phyloP scores from a whole-genome alignment of 2,797 vertebrate genomes.

The Enteromius unitaeniatus region DNA sequence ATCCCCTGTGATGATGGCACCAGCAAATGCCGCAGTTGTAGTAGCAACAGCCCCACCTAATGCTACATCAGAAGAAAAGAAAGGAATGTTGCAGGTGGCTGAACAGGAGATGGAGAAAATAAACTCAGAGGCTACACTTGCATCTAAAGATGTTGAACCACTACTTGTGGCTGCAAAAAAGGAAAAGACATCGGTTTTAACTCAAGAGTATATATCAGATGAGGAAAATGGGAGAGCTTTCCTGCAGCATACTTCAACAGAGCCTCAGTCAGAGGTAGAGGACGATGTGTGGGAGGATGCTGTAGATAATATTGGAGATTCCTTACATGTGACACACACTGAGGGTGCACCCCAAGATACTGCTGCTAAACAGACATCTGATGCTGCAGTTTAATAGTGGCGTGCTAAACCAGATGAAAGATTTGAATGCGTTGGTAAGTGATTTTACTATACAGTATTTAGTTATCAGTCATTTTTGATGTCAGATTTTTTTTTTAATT shows the following conservation, averaged over 20 bases:
- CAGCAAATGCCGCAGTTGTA: not conserved
- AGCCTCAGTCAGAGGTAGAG: slow-evolving; percentile 53
- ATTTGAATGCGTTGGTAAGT: slow-evolving; percentile 42
- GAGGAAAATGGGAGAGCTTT: not conserved
- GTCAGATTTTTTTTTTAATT: not conserved
- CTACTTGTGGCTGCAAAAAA: slow-evolving; percentile 2
- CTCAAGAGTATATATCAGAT: not conserved
- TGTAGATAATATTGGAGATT: slow-evolving; percentile 66
- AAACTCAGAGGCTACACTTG: slow-evolving; percentile 43
- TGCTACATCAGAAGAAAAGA: slow-evolving; percentile 20
- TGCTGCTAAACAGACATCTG: slow-evolving; percentile 8
- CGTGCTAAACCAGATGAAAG: not conserved
- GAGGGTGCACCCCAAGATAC: slow-evolving; percentile 38
- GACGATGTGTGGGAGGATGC: slow-evolving; percentile 77
- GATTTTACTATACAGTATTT: not conserved
- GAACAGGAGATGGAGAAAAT: slow-evolving; percentile 21
- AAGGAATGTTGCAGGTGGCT: slow-evolving; percentile 24
- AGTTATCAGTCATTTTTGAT: not conserved
- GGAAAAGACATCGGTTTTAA: slow-evolving; percentile 23
- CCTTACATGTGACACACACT: slow-evolving; percentile 13
- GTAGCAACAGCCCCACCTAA: not conserved
- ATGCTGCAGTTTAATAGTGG: slow-evolving; percentile 1
- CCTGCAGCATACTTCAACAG: slow-evolving; percentile 5
- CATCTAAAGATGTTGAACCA: slow-evolving; percentile 55
- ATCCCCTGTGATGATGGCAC: not conserved